A percentile compares a stretch with the other conserved stretches of the same genome.
Conservation (phyloP, 1,140 invertebrate species). For the Lasaia peninsularis region DNA sequence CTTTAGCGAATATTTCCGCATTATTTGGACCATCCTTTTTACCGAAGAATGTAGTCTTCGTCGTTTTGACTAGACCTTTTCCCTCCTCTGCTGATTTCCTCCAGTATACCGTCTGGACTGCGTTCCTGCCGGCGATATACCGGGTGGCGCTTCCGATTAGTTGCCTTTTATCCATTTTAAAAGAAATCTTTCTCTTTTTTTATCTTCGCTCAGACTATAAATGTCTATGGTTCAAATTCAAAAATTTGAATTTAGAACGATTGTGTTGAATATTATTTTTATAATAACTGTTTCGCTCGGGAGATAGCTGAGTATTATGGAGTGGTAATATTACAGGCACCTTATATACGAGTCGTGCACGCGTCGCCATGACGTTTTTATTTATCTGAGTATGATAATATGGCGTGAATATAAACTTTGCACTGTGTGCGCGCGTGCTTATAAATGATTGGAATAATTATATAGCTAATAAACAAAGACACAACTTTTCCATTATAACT, state of each 20-base stretch:
- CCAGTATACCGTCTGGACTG: conserved; percentile 85
- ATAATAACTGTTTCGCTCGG: background rate
- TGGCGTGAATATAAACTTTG: conserved; percentile 47
- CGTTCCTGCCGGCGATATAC: conserved; percentile 83
- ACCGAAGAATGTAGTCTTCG: conserved; percentile 80
- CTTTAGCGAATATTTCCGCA: conserved; percentile 65
- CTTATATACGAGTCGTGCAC: conserved; percentile 29
- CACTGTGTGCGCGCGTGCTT: conserved; percentile 48
- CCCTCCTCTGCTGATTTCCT: conserved; percentile 72
- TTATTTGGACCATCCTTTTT: conserved; percentile 70
- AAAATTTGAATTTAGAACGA: background rate
- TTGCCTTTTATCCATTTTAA: conserved; percentile 69
- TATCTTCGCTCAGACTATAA: background rate
- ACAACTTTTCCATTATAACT: background rate
- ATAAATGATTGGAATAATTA: background rate
- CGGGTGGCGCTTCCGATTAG: conserved; percentile 81
- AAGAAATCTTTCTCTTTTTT: background rate
- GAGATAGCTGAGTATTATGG: conserved; percentile 10
- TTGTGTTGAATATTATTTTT: background rate
- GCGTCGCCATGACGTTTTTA: conserved; percentile 27
- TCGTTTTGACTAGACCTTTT: conserved; percentile 79
- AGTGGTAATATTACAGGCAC: background rate
- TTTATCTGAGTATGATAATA: conserved; percentile 28
- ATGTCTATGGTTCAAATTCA: background rate
- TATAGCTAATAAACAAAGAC: background rate